Base-by-base conservation (phyloP, 2,797 vertebrate genomes). In the Bovichtus diacanthus region DNA sequence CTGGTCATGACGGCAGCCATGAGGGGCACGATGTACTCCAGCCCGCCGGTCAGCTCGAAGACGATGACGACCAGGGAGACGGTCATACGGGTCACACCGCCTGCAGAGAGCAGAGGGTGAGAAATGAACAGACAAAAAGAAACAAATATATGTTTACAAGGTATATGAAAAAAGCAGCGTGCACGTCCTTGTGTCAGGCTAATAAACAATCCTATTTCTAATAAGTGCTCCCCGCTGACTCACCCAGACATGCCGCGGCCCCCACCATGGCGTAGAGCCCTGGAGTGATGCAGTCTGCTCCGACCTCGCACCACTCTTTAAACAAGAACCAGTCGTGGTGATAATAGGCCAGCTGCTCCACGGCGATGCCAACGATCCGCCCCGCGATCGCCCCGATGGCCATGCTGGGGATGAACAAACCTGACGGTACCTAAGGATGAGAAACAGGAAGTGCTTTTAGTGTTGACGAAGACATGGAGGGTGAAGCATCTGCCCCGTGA, bases 1-100 rank as follows among this genome's bases (percentile, higher is more conserved):
- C 98, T 99, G 93, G 98, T 99, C 98, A 99, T 99, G 83, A 99
- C 97, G 4, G 98, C 98, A 7, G 98, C 98, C 98, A 99, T 99
- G 58, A 99, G 96, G 6, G 98, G 98, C 59, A 99, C 98, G 70
- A 99, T 99, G 92, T 99, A 99, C 87, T 99, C 98, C 85, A 99
- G 86, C 1, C 98, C 98, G 5, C 98, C 98, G 0, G 98, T 99
- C 84, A 99, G 94, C 92, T 99, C 98, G 73, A 99, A 99, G 53
- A 99, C 97, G 65, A 99, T 99, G 83, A 99, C 98, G 71, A 99
- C 98, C 53, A 99, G 94, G 49, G 98, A 99, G 74, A 99, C 98
- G 0, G 98, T 99, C 98, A 99, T 99, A 15, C 98, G 96, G n/a
- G 98, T 99, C 71, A 99, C 98, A 8, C 98, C 98, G 56, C 98